Base-by-base conservation (phyloP, 2,797 vertebrate genomes). In the Galago senegalensis region DNA sequence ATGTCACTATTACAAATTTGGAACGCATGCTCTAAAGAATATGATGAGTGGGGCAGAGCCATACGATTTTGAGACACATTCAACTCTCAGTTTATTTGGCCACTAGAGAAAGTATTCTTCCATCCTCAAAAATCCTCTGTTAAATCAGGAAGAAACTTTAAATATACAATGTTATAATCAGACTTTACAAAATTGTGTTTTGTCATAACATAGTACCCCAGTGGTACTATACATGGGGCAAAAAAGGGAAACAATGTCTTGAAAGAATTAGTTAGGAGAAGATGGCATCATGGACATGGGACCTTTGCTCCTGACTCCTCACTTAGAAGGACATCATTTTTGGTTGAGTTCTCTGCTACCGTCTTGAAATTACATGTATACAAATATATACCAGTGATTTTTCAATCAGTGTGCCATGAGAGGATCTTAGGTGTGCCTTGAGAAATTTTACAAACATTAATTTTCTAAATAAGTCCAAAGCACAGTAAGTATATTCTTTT, bases 51-150 rank as follows among this genome's bases (percentile, higher is more conserved):
- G 20, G 34, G 2, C 9, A 87, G 53, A 93, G 53, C 27, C 29
- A 70, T 23, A 61, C 2, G 11, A 80, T 86, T 92, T 83, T 95
- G 40, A 92, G 82, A 88, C 73, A 46, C 2, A 11, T 29, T 92
- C n/a, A 87, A 63, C 5, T 90, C 91, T 43, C 53, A 69, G 17
- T 85, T 27, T 63, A 89, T 65, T 82, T 83, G 85, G 25, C n/a
- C n/a, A 18, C 29, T 34, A 67, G 21, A 85, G 56, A 96, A 93
- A 7, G 11, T 67, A 83, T 23, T 80, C 53, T 17, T 87, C 29
- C 2, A 60, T 87, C 75, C 82, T 94, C 72, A 92, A 94, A 93
- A 93, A 67, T 16, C 43, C 13, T 58, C 34, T 7, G 20, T 20
- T 49, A 87, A 60, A 17, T 61, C 23, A 49, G 65, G 11, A 63